These are phyloP conservation scores for Ecliptopera silaceata DNA, from an alignment of 2,888 invertebrate species.

Conservation along the genomic window DNA sequence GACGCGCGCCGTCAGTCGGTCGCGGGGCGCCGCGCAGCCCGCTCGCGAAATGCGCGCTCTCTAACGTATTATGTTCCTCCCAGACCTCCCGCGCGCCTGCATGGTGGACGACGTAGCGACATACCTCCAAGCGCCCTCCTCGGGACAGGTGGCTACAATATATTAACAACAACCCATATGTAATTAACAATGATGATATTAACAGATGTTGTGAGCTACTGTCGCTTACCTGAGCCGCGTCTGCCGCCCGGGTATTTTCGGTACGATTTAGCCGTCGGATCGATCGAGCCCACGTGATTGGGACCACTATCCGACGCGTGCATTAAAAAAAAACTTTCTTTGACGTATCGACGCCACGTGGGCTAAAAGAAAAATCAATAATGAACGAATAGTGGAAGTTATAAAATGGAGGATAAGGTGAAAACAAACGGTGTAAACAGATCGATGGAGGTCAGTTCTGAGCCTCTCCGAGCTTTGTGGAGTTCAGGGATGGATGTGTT, in stretches of 20 bases:
- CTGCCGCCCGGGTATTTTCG: conserved; percentile 82
- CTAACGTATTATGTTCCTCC: conserved; percentile 91
- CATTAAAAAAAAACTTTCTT: conserved; percentile 40
- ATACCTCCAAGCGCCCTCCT: conserved; percentile 96
- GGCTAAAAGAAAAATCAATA: conserved; percentile 22
- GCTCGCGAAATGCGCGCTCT: conserved; percentile 75
- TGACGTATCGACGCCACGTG: conserved; percentile 26
- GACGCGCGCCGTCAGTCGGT: conserved; percentile 67
- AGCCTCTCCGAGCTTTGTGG: conserved; percentile 37
- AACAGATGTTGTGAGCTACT: conserved; percentile 83
- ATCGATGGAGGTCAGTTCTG: conserved; percentile 63
- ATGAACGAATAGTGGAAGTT: conserved; percentile 26
- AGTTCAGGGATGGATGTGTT: conserved; percentile 23
- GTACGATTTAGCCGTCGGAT: conserved; percentile 67
- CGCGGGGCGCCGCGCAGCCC: conserved; percentile 80
- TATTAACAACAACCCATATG: conserved; percentile 82
- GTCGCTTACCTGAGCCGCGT: conserved; percentile 76
- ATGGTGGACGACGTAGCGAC: conserved; percentile 98
- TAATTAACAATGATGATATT: conserved; percentile 84
- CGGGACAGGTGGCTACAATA: conserved; percentile 92
- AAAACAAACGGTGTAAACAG: conserved; percentile 74
- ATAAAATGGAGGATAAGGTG: conserved; percentile 46
- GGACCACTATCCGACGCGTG: conserved; percentile 38
- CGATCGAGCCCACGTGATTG: conserved; percentile 68
- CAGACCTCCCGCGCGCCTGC: conserved; percentile 96